Evolutionary conservation across 2,888 invertebrate species (phyloP).

Genomic region (Amphimallon solstitiale): DNA sequence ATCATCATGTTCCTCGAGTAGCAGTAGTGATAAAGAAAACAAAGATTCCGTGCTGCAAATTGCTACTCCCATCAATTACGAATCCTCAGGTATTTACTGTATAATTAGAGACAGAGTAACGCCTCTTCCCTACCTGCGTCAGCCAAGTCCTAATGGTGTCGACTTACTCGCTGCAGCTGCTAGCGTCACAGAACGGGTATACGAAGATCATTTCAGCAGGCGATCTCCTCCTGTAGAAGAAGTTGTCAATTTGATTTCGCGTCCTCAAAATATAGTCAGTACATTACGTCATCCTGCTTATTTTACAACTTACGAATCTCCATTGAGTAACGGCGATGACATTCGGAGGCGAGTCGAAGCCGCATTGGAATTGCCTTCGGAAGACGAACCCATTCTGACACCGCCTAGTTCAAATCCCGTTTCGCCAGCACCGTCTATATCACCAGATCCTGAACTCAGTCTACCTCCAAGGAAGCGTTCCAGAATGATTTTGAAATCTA

Average conservation of each 20-base stretch:
- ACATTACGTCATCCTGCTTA: conserved; percentile 55
- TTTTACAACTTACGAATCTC: conserved; percentile 56
- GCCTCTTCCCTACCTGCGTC: conserved; percentile 41
- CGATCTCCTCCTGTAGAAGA: conserved; percentile 47
- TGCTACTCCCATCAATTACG: conserved; percentile 53
- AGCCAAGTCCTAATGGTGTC: conserved; percentile 55
- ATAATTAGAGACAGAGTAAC: conserved; percentile 54
- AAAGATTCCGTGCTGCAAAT: conserved; percentile 49
- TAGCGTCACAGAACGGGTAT: conserved; percentile 62
- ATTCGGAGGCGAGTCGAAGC: conserved; percentile 73
- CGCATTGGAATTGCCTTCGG: conserved; percentile 67
- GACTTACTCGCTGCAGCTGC: conserved; percentile 62
- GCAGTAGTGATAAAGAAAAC: conserved; percentile 69
- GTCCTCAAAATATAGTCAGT: conserved; percentile 47
- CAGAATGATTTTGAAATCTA: conserved; percentile 79
- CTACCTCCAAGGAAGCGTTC: conserved; percentile 81
- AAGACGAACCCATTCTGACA: conserved; percentile 66
- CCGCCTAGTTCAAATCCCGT: conserved; percentile 71
- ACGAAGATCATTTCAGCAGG: conserved; percentile 52
- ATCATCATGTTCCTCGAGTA: conserved; percentile 58
- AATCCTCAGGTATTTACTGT: conserved; percentile 57
- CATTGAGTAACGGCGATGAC: conserved; percentile 65
- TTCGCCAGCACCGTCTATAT: conserved; percentile 62
- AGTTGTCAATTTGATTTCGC: conserved; percentile 58
- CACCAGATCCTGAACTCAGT: conserved; percentile 69